These are phyloP conservation scores for Crossocerus cetratus DNA, from an alignment of 2,888 invertebrate species.

Conservation along the genomic window DNA sequence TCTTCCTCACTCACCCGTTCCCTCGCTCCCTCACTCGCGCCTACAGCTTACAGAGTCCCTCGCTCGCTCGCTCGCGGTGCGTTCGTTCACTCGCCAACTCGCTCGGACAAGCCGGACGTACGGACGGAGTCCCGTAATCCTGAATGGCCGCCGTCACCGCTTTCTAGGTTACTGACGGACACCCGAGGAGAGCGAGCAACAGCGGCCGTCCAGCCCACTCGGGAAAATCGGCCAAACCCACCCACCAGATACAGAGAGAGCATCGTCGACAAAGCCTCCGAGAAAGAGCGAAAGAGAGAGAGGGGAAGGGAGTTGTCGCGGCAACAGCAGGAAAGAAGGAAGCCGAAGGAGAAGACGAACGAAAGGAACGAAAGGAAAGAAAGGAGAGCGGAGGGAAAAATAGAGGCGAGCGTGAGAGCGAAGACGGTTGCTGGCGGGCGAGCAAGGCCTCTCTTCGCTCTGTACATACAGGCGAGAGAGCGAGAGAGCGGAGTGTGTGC, in stretches of 20 bases:
- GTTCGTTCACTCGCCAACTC: constrained; percentile 17
- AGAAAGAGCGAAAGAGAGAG: constrained; percentile 24
- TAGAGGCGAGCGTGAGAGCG: constrained; percentile 39
- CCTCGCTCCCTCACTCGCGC: not conserved
- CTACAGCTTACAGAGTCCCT: not conserved
- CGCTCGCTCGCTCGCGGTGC: constrained; percentile 4
- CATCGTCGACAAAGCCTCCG: too few relatives aligned
- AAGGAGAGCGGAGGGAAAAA: constrained; percentile 11
- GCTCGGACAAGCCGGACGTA: constrained; percentile 55
- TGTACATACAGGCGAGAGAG: constrained; percentile 30
- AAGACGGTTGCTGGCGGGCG: constrained; percentile 24
- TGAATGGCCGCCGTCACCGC: constrained; percentile 71
- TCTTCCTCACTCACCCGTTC: constrained; percentile 7
- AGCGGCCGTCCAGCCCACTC: too few relatives aligned
- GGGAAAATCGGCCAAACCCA: constrained; percentile 4
- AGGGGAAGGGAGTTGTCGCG: constrained; percentile 3
- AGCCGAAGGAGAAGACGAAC: constrained; percentile 11
- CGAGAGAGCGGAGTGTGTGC: constrained; percentile 50
- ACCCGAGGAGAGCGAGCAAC: constrained; percentile 49
- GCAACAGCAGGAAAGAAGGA: constrained; percentile 12
- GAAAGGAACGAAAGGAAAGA: constrained; percentile 14
- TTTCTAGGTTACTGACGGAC: constrained; percentile 74
- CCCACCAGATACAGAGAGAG: too few relatives aligned
- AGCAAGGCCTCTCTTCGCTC: too few relatives aligned
- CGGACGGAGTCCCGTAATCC: constrained; percentile 64